Evolutionary conservation across 2,888 invertebrate genomes (phyloP), one percentile per base, ranked within the genome.

Genomic region (Danaus chrysippus): DNA sequence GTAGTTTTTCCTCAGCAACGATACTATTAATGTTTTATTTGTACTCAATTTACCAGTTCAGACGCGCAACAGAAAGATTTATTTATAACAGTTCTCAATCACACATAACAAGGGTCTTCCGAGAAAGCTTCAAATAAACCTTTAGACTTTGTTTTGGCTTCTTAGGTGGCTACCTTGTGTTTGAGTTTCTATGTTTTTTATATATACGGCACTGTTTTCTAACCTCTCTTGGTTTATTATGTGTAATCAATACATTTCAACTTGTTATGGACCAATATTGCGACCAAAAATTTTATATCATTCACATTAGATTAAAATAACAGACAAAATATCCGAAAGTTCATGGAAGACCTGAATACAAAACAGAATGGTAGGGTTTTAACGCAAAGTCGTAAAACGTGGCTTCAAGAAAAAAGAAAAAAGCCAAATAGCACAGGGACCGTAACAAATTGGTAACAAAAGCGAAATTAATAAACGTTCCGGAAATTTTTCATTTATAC

Each of bases 401-500:
- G 42, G 42, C 53, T 58, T 59, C 59, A 57, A 55, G 64, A 68
- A 64, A 57, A 49, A 63, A 58, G 46, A 63, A 59, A 66, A 72
- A 72, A 70, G 68, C 67, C 65, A 79, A 79, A 74, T 59, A 73
- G 71, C 73, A 65, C 67, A 69, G 71, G 73, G 72, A 76, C 75
- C 81, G 76, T 76, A 73, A 74, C 80, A 81, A 84, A 87, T 86
- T 83, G 79, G 77, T 76, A 81, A 86, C 86, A 87, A 86, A 83
- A 81, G 83, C 77, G 73, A 71, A 73, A 73, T 73, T 81, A 84
- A 83, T 84, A 83, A 84, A 80, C 78, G 79, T 74, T 72, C 78
- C 75, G 81, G 82, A 86, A 84, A 82, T 84, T 85, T 87, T 87
- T 86, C 87, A 87, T 86, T 87, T 85, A 83, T 82, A 80, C 82